Conservation (phyloP, 2,888 invertebrate species). For the Drepana falcataria region DNA sequence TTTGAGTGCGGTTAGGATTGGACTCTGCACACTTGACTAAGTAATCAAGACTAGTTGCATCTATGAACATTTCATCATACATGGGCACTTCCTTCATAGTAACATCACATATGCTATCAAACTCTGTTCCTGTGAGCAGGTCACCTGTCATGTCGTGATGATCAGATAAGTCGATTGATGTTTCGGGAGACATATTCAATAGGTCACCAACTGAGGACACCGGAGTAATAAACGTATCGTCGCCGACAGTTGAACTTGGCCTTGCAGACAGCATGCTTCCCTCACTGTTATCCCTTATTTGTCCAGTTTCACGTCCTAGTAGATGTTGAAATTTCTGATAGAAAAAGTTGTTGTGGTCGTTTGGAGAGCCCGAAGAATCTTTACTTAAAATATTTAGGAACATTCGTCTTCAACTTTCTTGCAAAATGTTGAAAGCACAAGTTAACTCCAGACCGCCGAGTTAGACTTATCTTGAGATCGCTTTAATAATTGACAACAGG, state of each 20-base stretch:
- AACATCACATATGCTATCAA: constrained; percentile 63
- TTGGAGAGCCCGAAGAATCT: constrained; percentile 30
- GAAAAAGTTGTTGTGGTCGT: constrained; percentile 37
- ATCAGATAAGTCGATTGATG: constrained; percentile 26
- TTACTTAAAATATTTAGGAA: constrained; percentile 39
- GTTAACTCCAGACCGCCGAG: no score
- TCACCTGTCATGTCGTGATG: constrained; percentile 49
- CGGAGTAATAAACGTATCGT: constrained; percentile 56
- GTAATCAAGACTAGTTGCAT: constrained; percentile 78
- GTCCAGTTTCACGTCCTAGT: constrained; percentile 30
- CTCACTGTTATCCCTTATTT: constrained; percentile 8
- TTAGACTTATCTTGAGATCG: not conserved
- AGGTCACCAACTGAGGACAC: constrained; percentile 60
- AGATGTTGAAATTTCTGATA: constrained; percentile 47
- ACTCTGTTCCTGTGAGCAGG: constrained; percentile 58
- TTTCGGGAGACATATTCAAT: constrained; percentile 58
- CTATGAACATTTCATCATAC: constrained; percentile 72
- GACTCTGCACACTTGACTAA: constrained; percentile 69
- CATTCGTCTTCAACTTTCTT: constrained; percentile 35
- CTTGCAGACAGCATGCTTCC: constrained; percentile 46
- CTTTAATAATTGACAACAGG: constrained; percentile 4
- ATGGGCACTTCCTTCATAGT: constrained; percentile 61
- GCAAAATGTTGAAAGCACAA: not conserved
- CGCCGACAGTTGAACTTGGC: constrained; percentile 40
- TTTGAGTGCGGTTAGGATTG: constrained; percentile 42